phyloP scores from a whole-genome alignment of 2,888 invertebrate genomes.

The Drosophila paranaensis region DNA sequence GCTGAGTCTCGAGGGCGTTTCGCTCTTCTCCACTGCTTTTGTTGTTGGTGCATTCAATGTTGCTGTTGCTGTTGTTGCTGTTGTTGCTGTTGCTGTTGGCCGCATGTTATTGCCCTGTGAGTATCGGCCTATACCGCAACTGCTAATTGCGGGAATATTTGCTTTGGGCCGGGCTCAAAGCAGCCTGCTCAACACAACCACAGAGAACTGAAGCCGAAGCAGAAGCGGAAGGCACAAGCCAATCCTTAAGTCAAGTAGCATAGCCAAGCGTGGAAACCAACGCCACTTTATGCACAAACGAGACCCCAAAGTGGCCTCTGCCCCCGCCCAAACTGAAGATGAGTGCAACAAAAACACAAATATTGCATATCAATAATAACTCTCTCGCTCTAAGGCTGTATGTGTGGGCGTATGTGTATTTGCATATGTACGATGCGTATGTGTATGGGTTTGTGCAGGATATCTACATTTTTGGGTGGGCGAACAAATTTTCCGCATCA shows the following conservation, averaged over 20 bases:
- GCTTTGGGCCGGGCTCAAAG: slow-evolving; percentile 40
- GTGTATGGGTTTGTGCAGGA: neutral
- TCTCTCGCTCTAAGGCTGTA: slow-evolving; percentile 11
- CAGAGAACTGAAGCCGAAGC: slow-evolving; percentile 10
- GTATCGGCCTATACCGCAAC: slow-evolving; percentile 47
- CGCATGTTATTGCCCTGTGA: slow-evolving; percentile 59
- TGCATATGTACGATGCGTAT: neutral
- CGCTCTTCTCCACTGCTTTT: slow-evolving; percentile 12
- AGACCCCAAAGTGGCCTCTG: slow-evolving; percentile 36
- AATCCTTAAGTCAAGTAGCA: slow-evolving; percentile 5
- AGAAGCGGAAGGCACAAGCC: slow-evolving; percentile 1
- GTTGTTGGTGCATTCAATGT: slow-evolving; percentile 1
- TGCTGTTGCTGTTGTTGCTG: neutral
- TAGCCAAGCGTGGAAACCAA: slow-evolving; percentile 14
- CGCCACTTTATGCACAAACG: slow-evolving; percentile 37
- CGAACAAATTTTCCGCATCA: slow-evolving; percentile 80
- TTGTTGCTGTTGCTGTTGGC: slow-evolving; percentile 18
- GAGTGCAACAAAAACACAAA: slow-evolving; percentile 56
- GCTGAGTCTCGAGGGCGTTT: slow-evolving; percentile 28
- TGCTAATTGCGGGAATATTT: slow-evolving; percentile 58
- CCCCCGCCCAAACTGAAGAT: slow-evolving; percentile 28
- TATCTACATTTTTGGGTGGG: slow-evolving; percentile 33
- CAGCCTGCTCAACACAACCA: slow-evolving; percentile 36
- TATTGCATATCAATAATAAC: slow-evolving; percentile 68
- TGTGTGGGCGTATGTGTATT: slow-evolving; percentile 10